These are phyloP conservation scores for Brienomyrus brachyistius DNA, from an alignment of 2,113 vertebrate genomes.

Conservation along the genomic window DNA sequence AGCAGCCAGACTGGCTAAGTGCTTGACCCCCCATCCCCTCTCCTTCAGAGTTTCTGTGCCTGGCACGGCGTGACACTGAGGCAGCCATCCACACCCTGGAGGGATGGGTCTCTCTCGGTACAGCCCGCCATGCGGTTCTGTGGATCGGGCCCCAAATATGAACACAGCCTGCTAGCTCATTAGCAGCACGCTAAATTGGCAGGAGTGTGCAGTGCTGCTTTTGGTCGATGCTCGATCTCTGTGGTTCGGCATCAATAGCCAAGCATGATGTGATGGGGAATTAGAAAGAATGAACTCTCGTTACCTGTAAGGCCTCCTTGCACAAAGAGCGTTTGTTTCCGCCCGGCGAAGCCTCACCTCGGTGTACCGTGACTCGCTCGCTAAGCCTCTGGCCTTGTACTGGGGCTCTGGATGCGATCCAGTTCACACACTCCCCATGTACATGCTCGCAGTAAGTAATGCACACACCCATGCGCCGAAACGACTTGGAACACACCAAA, in stretches of 20 bases:
- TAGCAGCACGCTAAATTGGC: neutral
- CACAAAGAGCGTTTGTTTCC: constrained; percentile 39
- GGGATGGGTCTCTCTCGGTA: too few species aligned
- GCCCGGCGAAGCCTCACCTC: neutral
- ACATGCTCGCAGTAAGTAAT: neutral
- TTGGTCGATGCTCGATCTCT: neutral
- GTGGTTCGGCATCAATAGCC: constrained; percentile 32
- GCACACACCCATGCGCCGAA: neutral
- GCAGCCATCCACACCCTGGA: neutral
- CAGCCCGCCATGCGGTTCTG: neutral
- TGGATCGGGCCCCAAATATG: neutral
- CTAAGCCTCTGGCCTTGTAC: constrained; percentile 24
- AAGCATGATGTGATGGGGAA: constrained; percentile 33
- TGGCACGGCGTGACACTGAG: neutral
- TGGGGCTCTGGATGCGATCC: neutral
- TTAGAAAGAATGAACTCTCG: constrained; percentile 40
- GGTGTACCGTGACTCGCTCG: constrained; percentile 11
- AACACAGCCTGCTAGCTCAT: neutral
- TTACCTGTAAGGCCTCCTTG: constrained; percentile 37
- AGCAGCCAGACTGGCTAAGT: neutral
- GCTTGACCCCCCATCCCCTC: neutral
- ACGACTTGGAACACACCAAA: neutral
- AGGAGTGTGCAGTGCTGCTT: neutral
- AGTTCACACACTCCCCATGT: neutral
- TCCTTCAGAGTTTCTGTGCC: neutral